Evolutionary conservation across 2,113 vertebrate genomes (phyloP).

Genomic region (Nothobranchius kuhntae): DNA sequence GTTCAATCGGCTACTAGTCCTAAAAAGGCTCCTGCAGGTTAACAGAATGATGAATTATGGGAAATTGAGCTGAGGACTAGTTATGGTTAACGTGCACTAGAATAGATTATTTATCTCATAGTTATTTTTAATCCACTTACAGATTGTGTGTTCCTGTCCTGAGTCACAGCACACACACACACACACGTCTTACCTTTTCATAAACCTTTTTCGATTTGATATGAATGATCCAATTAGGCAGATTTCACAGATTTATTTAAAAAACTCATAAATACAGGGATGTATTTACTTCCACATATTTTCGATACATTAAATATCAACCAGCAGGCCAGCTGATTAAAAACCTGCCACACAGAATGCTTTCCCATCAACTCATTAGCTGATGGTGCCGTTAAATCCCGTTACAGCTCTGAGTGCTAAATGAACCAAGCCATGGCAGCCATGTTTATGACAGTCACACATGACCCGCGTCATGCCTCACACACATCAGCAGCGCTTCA

Average conservation of each 20-base stretch:
- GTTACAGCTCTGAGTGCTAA: constrained; percentile 4
- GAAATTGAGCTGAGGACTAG: background rate
- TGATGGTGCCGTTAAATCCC: background rate
- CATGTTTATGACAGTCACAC: background rate
- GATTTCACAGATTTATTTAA: constrained; percentile 3
- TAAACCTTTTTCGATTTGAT: constrained; percentile 1
- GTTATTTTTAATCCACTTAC: background rate
- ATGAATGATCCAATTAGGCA: constrained; percentile 4
- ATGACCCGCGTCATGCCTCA: background rate
- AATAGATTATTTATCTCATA: no score
- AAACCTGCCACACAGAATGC: constrained; percentile 6
- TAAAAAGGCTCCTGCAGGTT: constrained; percentile 17
- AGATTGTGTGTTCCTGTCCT: background rate
- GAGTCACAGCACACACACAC: background rate
- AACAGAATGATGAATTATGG: background rate
- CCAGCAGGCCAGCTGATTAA: constrained; percentile 12
- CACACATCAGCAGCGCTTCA: constrained; percentile 4
- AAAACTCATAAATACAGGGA: background rate
- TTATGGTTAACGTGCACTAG: no score
- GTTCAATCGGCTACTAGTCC: background rate
- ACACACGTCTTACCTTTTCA: background rate
- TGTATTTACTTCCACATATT: constrained; percentile 1
- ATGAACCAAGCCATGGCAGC: background rate
- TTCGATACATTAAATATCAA: constrained; percentile 12
- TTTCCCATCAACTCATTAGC: background rate